Percentiles rank a stretch among this genome's conserved stretches.
phyloP scores from a whole-genome alignment of 2,113 vertebrate genomes.

The Alouatta palliata region DNA sequence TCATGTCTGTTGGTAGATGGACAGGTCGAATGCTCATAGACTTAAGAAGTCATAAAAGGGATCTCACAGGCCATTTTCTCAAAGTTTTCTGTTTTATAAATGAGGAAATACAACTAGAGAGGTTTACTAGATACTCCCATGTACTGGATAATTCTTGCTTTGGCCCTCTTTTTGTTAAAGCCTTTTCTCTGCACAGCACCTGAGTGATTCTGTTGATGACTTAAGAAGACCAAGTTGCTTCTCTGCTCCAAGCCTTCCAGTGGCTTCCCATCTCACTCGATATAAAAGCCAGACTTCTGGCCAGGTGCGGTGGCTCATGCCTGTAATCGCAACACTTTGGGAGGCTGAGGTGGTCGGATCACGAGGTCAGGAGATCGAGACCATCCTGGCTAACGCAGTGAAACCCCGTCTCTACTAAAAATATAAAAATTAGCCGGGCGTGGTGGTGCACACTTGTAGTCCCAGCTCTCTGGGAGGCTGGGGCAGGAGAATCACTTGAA shows the following conservation, averaged over 20 bases:
- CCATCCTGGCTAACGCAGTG: too few species aligned
- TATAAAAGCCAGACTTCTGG: not conserved
- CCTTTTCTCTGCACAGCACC: not conserved
- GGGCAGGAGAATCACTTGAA: too few species aligned
- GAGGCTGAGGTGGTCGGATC: too few species aligned
- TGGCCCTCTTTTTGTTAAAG: not conserved
- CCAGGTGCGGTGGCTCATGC: too few species aligned
- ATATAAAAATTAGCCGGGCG: too few species aligned
- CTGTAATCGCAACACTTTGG: too few species aligned
- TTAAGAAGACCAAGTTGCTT: not conserved
- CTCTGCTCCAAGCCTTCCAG: not conserved
- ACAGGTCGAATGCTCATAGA: not conserved
- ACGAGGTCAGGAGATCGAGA: too few species aligned
- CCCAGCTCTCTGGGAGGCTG: too few species aligned
- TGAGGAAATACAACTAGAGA: not conserved
- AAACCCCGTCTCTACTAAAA: too few species aligned
- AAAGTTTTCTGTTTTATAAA: not conserved
- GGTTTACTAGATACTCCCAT: not conserved
- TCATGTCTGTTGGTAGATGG: not conserved
- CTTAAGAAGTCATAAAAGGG: not conserved
- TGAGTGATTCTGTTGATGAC: not conserved
- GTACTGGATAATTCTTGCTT: not conserved
- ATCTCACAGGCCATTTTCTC: not conserved
- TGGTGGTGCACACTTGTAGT: too few species aligned
- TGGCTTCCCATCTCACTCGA: not conserved